phyloP scores from a whole-genome alignment of 2,888 invertebrate species.

The Steinernema carpocapsae region DNA sequence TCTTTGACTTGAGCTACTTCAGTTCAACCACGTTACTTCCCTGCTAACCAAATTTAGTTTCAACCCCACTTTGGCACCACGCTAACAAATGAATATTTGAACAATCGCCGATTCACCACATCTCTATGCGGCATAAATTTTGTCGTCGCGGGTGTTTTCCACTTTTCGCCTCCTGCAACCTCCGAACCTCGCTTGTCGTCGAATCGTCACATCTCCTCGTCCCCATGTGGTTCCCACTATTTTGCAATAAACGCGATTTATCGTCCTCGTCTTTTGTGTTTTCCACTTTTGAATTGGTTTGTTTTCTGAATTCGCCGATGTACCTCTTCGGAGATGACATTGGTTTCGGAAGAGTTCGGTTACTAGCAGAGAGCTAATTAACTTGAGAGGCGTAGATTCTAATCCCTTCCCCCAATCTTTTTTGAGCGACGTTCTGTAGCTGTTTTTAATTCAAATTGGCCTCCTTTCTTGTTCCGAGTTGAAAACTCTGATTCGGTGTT shows the following conservation, averaged over 20 bases:
- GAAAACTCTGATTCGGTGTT: too few relatives aligned
- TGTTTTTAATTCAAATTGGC: too few relatives aligned
- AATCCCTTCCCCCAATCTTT: too few relatives aligned
- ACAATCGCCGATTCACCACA: neutral
- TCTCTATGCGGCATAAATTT: neutral
- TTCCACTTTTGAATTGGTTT: neutral
- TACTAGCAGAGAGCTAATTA: too few relatives aligned
- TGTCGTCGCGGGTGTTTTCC: neutral
- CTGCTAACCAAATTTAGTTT: neutral
- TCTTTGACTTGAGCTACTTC: too few relatives aligned
- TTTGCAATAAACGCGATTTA: constrained; percentile 2
- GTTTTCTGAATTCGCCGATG: too few relatives aligned
- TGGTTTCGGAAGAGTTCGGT: too few relatives aligned
- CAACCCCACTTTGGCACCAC: neutral
- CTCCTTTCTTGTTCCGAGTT: too few relatives aligned
- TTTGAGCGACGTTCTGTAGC: too few relatives aligned
- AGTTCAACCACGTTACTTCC: too few relatives aligned
- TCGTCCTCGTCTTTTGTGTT: neutral
- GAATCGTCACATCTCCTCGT: neutral
- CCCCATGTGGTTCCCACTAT: neutral
- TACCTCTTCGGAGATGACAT: too few relatives aligned
- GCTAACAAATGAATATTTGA: constrained; percentile 17
- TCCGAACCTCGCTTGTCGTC: constrained; percentile 8
- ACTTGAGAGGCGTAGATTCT: too few relatives aligned
- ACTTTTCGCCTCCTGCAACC: neutral